phyloP scores from a whole-genome alignment of 2,113 vertebrate genomes.

The Hyla sarda region DNA sequence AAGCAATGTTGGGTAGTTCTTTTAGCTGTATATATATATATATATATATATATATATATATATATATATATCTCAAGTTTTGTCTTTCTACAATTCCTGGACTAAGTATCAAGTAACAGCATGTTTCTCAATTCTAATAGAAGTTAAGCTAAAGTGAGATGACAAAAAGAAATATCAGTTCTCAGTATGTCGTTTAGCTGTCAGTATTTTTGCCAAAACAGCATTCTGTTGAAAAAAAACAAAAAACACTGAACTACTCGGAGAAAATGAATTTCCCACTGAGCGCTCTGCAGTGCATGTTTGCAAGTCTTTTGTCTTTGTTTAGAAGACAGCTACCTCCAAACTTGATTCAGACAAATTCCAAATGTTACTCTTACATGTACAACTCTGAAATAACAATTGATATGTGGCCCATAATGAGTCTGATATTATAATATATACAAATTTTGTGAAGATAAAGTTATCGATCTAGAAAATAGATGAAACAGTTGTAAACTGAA shows the following conservation, averaged over 20 bases:
- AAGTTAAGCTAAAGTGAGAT: slow-evolving; percentile 35
- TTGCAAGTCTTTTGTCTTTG: slow-evolving; percentile 56
- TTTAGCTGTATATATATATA: neutral
- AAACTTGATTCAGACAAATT: slow-evolving; percentile 49
- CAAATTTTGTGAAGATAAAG: neutral
- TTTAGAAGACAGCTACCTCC: slow-evolving; percentile 53
- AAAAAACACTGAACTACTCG: slow-evolving; percentile 53
- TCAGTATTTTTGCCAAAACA: slow-evolving; percentile 53
- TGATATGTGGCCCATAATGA: slow-evolving; percentile 10
- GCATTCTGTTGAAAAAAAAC: slow-evolving; percentile 47
- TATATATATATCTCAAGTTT: neutral
- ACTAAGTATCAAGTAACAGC: neutral
- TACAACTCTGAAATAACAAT: neutral
- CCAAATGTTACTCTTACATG: slow-evolving; percentile 35
- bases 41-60: no score
- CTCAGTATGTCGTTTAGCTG: slow-evolving; percentile 50
- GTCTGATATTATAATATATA: slow-evolving; percentile 1
- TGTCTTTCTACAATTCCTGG: neutral
- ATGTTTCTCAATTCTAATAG: slow-evolving; percentile 8
- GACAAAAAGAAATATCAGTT: slow-evolving; percentile 36
- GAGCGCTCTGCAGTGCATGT: slow-evolving; percentile 37
- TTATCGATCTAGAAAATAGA: neutral
- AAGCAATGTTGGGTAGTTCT: neutral
- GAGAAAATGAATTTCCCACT: slow-evolving; percentile 57
- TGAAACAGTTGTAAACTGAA: no score